phyloP scores from a whole-genome alignment of 2,113 vertebrate species.

The Cynopterus brachyotis region DNA sequence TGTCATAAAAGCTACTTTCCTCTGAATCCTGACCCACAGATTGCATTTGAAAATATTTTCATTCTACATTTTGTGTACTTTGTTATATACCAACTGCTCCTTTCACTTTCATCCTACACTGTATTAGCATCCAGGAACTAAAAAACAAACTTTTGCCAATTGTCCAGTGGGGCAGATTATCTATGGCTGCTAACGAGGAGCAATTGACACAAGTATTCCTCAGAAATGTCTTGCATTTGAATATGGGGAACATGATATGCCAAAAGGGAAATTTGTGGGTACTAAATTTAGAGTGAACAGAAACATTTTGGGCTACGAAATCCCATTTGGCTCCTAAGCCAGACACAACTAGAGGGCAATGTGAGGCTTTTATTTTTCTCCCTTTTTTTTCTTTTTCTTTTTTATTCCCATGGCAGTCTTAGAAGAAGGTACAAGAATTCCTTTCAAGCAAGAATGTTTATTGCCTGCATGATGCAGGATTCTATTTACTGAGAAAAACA shows the following conservation, averaged over 20 bases:
- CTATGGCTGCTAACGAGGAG: slow-evolving; percentile 5
- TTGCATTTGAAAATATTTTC: slow-evolving; percentile 6
- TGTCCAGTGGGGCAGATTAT: neutral
- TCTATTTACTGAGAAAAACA: slow-evolving; percentile 74
- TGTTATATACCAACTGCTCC: neutral
- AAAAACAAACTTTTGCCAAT: slow-evolving; percentile 20
- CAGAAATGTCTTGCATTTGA: slow-evolving; percentile 21
- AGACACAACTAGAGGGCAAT: slow-evolving; percentile 60
- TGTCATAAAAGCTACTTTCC: neutral
- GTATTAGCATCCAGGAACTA: neutral
- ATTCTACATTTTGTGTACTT: neutral
- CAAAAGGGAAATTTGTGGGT: slow-evolving; percentile 60
- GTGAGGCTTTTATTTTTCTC: neutral
- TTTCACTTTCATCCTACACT: neutral
- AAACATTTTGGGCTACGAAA: slow-evolving; percentile 59
- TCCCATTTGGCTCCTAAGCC: slow-evolving; percentile 58
- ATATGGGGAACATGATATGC: neutral
- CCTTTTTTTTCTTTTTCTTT: neutral
- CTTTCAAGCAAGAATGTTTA: slow-evolving; percentile 78
- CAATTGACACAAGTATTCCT: neutral
- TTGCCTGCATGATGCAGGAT: slow-evolving; percentile 75
- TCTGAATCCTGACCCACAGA: neutral
- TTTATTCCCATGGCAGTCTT: slow-evolving; percentile 77
- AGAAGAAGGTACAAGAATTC: slow-evolving; percentile 76
- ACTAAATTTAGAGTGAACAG: slow-evolving; percentile 70